phyloP scores from a whole-genome alignment of 2,888 invertebrate species.

The Hemistola chrysoprasaria region DNA sequence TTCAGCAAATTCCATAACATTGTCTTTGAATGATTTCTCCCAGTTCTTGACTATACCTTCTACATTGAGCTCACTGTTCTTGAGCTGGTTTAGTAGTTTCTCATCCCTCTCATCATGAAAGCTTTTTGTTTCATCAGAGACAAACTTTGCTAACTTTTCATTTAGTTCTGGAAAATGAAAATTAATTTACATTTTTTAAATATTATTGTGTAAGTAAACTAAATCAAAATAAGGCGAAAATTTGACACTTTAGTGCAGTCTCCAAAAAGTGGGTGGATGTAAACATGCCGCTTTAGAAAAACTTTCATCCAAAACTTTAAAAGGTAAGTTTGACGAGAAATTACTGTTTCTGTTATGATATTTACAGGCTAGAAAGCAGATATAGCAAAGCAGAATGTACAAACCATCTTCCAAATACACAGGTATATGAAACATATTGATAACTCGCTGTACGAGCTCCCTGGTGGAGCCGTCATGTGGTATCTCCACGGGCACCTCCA shows the following conservation, averaged over 20 bases:
- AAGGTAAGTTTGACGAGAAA: neutral
- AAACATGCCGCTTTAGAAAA: too few species aligned
- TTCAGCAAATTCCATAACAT: constrained; percentile 92
- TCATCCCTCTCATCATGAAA: constrained; percentile 86
- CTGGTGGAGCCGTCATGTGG: constrained; percentile 82
- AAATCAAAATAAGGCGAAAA: too few species aligned
- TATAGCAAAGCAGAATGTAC: constrained; percentile 8
- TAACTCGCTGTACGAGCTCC: constrained; percentile 85
- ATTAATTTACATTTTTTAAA: neutral
- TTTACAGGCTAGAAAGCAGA: neutral
- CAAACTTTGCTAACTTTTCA: constrained; percentile 83
- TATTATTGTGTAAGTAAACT: too few species aligned
- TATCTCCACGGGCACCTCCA: constrained; percentile 84
- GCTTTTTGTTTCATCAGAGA: constrained; percentile 84
- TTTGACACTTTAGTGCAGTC: too few species aligned
- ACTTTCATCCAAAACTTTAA: too few species aligned
- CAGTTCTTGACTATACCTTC: constrained; percentile 90
- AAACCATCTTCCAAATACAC: constrained; percentile 85
- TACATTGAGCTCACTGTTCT: constrained; percentile 84
- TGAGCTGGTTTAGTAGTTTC: constrained; percentile 82
- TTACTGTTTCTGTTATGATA: neutral
- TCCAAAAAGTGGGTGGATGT: constrained; percentile 11
- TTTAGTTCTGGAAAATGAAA: constrained; percentile 75
- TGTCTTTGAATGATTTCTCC: constrained; percentile 90
- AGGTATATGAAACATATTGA: constrained; percentile 86